A percentile compares a stretch with the other conserved stretches of the same genome.
phyloP scores from a whole-genome alignment of 1,140 invertebrate species.

The Lepidurus couesii region DNA sequence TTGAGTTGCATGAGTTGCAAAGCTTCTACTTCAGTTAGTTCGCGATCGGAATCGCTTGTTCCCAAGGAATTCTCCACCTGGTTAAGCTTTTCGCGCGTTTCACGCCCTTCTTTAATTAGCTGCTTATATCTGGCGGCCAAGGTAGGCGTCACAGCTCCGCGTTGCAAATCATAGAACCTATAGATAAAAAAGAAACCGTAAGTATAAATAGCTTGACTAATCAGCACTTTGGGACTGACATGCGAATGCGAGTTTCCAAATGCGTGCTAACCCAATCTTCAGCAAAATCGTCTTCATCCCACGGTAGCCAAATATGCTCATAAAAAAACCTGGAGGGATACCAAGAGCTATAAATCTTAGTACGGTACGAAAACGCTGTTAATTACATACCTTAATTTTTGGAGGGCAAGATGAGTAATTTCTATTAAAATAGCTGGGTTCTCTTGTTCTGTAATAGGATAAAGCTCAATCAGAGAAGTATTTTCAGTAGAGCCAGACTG shows the following conservation, averaged over 20 bases:
- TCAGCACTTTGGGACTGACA: slow-evolving; percentile 12
- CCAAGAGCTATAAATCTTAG: background rate
- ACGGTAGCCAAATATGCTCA: slow-evolving; percentile 30
- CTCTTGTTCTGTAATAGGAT: slow-evolving; percentile 27
- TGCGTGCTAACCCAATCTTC: slow-evolving; percentile 30
- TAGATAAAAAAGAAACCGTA: background rate
- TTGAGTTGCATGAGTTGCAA: background rate
- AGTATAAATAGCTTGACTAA: slow-evolving; percentile 8
- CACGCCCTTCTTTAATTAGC: slow-evolving; percentile 10
- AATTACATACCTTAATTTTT: slow-evolving; percentile 19
- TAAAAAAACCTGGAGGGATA: slow-evolving; percentile 28
- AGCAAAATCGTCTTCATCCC: slow-evolving; percentile 28
- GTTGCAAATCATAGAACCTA: slow-evolving; percentile 33
- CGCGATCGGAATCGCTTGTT: slow-evolving; percentile 3
- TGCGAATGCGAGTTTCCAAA: slow-evolving; percentile 22
- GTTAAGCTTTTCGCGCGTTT: background rate
- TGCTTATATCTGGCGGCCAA: background rate
- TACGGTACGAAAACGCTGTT: background rate
- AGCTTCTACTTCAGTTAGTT: background rate
- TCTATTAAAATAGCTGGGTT: slow-evolving; percentile 29
- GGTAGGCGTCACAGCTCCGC: background rate
- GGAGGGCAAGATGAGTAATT: slow-evolving; percentile 28
- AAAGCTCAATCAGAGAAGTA: slow-evolving; percentile 11
- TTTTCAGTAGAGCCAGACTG: slow-evolving; percentile 4
- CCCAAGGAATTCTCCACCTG: background rate